phyloP scores from a whole-genome alignment of 1,140 invertebrate genomes.

The Agrypnia vestita region DNA sequence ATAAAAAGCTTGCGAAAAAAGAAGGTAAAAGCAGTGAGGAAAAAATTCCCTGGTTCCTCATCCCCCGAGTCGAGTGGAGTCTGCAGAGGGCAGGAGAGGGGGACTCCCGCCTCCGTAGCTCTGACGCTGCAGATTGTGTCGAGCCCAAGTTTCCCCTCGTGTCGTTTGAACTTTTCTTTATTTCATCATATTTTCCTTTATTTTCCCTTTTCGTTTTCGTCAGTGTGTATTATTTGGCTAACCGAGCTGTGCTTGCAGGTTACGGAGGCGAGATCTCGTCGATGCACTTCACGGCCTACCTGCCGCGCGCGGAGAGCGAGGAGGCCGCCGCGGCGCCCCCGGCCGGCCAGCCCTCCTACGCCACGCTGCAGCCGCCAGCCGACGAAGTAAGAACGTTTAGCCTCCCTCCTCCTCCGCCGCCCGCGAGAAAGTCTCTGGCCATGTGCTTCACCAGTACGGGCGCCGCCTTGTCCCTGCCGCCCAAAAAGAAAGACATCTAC shows the following conservation, averaged over 20 bases:
- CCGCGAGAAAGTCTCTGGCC: conserved; percentile 79
- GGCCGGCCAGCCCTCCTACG: conserved; percentile 75
- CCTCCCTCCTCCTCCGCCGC: conserved; percentile 69
- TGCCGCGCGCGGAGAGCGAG: conserved; percentile 72
- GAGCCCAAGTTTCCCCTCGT: conserved; percentile 23
- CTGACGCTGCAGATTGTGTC: conserved; percentile 37
- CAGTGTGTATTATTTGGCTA: neutral
- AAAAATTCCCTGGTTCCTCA: conserved; percentile 27
- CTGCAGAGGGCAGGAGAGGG: too few species aligned
- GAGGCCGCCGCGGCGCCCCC: conserved; percentile 68
- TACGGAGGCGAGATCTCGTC: conserved; percentile 77
- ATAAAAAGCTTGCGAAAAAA: neutral
- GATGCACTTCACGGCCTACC: conserved; percentile 77
- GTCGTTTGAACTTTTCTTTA: conserved; percentile 30
- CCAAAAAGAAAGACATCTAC: conserved; percentile 92
- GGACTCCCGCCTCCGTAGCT: neutral
- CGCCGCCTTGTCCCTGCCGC: conserved; percentile 84
- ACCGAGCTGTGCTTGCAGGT: conserved; percentile 65
- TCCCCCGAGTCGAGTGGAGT: conserved; percentile 1
- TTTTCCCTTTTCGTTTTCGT: conserved; percentile 14
- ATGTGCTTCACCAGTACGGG: conserved; percentile 90
- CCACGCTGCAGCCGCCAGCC: conserved; percentile 77
- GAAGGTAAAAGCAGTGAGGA: conserved; percentile 18
- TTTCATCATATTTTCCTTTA: conserved; percentile 23
- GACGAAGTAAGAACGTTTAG: conserved; percentile 72